phyloP scores from a whole-genome alignment of 2,888 invertebrate species.

The Apotomis turbidana region DNA sequence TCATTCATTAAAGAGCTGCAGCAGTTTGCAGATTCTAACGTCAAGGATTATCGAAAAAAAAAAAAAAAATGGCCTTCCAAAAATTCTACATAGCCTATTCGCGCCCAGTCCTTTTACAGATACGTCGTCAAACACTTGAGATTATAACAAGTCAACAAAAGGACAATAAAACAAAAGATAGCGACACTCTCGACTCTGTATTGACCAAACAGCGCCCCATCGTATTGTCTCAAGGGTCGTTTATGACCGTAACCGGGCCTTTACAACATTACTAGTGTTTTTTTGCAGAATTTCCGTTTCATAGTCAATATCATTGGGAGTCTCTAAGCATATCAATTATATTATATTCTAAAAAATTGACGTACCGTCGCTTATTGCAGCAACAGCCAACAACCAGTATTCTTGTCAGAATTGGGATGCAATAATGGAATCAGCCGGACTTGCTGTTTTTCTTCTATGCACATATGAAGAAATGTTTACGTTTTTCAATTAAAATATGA shows the following conservation, averaged over 20 bases:
- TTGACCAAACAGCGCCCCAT: conserved; percentile 7
- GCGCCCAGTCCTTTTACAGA: conserved; percentile 17
- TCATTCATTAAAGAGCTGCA: too few species aligned
- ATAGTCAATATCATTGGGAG: conserved; percentile 3
- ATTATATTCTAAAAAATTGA: too few species aligned
- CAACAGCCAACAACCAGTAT: too few species aligned
- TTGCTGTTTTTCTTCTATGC: too few species aligned
- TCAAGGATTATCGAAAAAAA: neutral
- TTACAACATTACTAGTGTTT: conserved; percentile 16
- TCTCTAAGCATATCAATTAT: conserved; percentile 3
- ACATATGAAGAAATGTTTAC: too few species aligned
- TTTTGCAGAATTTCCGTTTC: neutral
- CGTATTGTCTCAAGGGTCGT: conserved; percentile 26
- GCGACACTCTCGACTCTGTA: conserved; percentile 17
- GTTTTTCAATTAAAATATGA: too few species aligned
- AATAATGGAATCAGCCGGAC: too few species aligned
- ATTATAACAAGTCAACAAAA: conserved; percentile 33
- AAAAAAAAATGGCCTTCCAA: neutral
- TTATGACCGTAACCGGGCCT: conserved; percentile 1
- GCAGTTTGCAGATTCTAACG: too few species aligned
- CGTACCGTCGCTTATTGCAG: too few species aligned
- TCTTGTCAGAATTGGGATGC: too few species aligned
- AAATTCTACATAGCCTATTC: neutral
- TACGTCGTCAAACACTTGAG: conserved; percentile 31
- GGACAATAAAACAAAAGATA: conserved; percentile 25